Evolutionary conservation across 2,888 invertebrate genomes (phyloP), one percentile per base, ranked within the genome.

Genomic region (Chaetogeoica ovagalla): DNA sequence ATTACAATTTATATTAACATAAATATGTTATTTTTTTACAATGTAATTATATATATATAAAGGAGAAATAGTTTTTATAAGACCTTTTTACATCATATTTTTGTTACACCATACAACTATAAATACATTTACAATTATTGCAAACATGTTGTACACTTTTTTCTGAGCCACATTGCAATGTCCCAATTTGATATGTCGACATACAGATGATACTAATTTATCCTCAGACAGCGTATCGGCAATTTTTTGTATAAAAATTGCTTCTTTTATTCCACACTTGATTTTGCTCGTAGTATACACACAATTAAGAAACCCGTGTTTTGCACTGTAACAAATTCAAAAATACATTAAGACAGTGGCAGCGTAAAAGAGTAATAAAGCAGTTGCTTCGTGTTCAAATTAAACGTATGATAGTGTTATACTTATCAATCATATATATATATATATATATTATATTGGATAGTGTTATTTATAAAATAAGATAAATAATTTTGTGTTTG

Each of bases 151-250:
- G 55, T 63, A 23, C 0, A 17, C 15, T 39, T 9, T 57, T 21
- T 63, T 83, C 89, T 90, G 52, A 86, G 82, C 81, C 15, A 55
- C 63, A 57, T 83, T 83, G 68, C 84, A 83, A 21, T 82, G 60
- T n/a, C 69, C 71, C 59, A 83, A 57, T 69, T 82, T 82, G 70
- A 84, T 82, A 48, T 75, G 81, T 37, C 73, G 81, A 75, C 85
- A 85, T 11, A 82, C 82, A 8, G 84, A 82, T 9, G 84, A 82
- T 75, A 84, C 84, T n/a, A 85, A 85, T 60, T 84, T 82, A 76
- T 84, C 83, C 75, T 84, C 84, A 57, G 85, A 84, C 65, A 85
- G 82, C 0, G 85, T 85, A 75, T 85, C 85, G 1, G 85, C 85
- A 39, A 85, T 85, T 76, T 83, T 84, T 81, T 84, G 83, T 55